Percentiles rank a stretch among this genome's conserved stretches.
phyloP scores from a whole-genome alignment of 2,797 vertebrate genomes.

The Esox masquinongy region DNA sequence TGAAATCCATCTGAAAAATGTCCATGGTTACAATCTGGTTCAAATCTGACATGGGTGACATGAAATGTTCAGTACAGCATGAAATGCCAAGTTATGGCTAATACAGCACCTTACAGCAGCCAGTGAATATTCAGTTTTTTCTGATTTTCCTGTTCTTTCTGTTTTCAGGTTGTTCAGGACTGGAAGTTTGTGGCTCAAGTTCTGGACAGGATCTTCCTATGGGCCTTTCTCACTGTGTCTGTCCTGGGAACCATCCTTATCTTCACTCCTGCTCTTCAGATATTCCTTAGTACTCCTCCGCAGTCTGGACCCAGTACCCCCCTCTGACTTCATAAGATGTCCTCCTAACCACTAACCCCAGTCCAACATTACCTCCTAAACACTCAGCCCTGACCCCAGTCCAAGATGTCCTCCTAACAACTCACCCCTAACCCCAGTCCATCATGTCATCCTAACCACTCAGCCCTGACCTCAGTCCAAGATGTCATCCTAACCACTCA shows the following conservation, averaged over 20 bases:
- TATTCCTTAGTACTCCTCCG: constrained; percentile 80
- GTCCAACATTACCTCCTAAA: neutral
- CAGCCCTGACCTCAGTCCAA: too few relatives aligned
- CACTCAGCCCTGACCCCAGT: neutral
- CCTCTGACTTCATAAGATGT: neutral
- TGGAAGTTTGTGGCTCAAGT: constrained; percentile 98
- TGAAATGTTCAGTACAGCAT: too few relatives aligned
- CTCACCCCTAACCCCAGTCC: neutral
- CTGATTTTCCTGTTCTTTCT: constrained; percentile 13
- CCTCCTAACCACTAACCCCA: too few relatives aligned
- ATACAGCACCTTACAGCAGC: too few relatives aligned
- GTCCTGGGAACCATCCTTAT: constrained; percentile 89
- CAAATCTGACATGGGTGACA: too few relatives aligned
- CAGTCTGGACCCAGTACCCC: constrained; percentile 60
- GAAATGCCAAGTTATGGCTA: too few relatives aligned
- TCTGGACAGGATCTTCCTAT: constrained; percentile 93
- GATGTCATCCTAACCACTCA: too few relatives aligned
- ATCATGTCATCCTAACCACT: too few relatives aligned
- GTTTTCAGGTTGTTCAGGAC: constrained; percentile 90
- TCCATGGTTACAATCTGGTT: too few relatives aligned
- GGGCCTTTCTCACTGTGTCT: constrained; percentile 89
- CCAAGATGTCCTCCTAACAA: too few relatives aligned
- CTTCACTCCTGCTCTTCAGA: constrained; percentile 89
- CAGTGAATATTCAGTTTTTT: neutral
- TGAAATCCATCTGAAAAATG: too few relatives aligned